Base-by-base conservation (phyloP, 2,797 vertebrate species). In the Xiphorhynchus erythropygius region DNA sequence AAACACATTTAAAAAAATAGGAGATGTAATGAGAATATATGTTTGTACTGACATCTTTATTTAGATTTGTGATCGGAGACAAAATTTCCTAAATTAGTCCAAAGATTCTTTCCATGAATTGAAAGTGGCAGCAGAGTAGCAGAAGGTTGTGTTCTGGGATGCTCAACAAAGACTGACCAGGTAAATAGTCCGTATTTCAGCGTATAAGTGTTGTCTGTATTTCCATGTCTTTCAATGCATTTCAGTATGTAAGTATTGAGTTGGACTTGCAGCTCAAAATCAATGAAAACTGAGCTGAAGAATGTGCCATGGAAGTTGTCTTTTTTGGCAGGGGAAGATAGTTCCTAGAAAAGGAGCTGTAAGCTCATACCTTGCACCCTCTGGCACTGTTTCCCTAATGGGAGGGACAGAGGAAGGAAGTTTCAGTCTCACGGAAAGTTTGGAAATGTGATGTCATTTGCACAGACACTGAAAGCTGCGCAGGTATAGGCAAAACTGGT, bases 361-460 rank as follows among this genome's bases (percentile, higher is more conserved):
- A 52, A 62, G 23, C 32, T 77, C 14, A 16, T 44, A 68, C 18
- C 28, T 46, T 24, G 7, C 53, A 33, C 25, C n/a, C 56, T 75
- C 30, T 41, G 27, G 42, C 46, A 32, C 6, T n/a, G 25, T 65
- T 59, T 68, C 5, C 30, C 22, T 33, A 2, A 17, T 0, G 0
- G 44, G 71, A 41, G 42, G 7, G 30, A 41, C 25, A 46, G n/a
- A 57, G 37, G 19, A 49, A 76, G 46, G 32, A 57, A 35, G 28
- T 69, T 63, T 55, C 22, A 32, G 6, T 46, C 30, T 67, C 11
- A 27, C 3, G 15, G 57, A 23, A 41, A 37, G 22, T 59, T 59
- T 52, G 49, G 63, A 47, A 71, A 33, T 5, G 11, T 60, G 42
- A 7, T 41, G 24, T 33, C 4, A 24, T 28, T 57, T 33, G 32